Evolutionary conservation across 2,113 vertebrate species (phyloP).

Genomic region (Ciconia boyciana): DNA sequence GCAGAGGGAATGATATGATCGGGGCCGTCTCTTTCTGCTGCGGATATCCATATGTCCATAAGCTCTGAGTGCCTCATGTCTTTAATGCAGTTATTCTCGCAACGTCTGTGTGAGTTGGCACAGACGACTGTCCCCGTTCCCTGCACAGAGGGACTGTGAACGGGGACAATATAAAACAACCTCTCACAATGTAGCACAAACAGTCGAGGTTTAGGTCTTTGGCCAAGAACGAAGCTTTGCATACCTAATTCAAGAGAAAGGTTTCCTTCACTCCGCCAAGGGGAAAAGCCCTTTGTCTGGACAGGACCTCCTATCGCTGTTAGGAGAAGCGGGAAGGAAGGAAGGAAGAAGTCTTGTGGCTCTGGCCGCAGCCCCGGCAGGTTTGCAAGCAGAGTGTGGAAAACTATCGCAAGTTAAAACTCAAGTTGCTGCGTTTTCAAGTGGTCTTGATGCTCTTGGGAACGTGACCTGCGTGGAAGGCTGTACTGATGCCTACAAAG

Average conservation of each 20-base stretch:
- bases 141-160: background rate
- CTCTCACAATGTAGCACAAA: constrained; percentile 4
- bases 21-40: background rate
- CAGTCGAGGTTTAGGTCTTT: constrained; percentile 12
- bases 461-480: accelerated
- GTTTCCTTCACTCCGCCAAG: background rate
- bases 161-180: constrained; percentile 6
- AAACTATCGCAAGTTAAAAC: background rate
- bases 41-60: background rate
- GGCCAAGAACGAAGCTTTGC: constrained; percentile 39
- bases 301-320: background rate
- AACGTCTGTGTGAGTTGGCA: background rate
- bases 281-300: background rate
- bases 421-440: background rate
- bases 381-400: background rate
- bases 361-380: background rate
- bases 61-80: background rate
- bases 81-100: background rate
- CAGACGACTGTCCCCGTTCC: background rate
- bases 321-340: background rate
- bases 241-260: constrained; percentile 4
- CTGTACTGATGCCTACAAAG: background rate
- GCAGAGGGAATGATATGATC: background rate
- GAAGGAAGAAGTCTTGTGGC: background rate
- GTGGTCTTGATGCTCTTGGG: background rate